These are phyloP conservation scores for Parus major DNA, from an alignment of 2,113 vertebrate genomes.

Conservation along the genomic window DNA sequence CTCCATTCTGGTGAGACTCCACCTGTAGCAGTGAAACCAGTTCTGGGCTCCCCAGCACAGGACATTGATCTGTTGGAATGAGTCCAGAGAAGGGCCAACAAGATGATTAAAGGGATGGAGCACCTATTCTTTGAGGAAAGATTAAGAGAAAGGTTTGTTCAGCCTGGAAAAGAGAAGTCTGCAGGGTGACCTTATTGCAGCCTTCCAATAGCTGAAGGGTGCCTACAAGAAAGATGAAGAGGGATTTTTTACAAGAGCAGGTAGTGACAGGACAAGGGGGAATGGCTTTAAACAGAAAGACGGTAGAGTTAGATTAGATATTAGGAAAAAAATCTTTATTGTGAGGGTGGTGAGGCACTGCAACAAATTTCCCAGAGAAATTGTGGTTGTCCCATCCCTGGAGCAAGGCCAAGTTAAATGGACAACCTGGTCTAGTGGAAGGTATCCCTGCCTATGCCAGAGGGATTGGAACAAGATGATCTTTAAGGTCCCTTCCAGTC, in stretches of 20 bases:
- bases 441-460: not conserved
- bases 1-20: not conserved
- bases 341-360: not conserved
- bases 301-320: not conserved
- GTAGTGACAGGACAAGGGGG: not conserved
- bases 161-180: not conserved
- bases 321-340: not conserved
- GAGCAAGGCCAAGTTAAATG: not conserved
- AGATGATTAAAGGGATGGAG: not conserved
- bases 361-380: not conserved
- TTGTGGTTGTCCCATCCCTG: not conserved
- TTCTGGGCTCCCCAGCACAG: not conserved
- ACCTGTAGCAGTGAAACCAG: not conserved
- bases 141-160: not conserved
- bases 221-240: not conserved
- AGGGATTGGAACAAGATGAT: not conserved
- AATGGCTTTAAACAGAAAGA: not conserved
- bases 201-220: not conserved
- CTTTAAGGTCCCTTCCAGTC: not conserved
- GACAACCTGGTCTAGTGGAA: not conserved
- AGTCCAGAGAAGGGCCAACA: not conserved
- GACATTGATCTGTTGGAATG: not conserved
- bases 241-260: not conserved
- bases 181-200: not conserved
- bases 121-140: not conserved